A percentile compares a stretch with the other conserved stretches of the same genome.
Conservation (phyloP, 2,797 vertebrate species). For the Aphelocoma californica region DNA sequence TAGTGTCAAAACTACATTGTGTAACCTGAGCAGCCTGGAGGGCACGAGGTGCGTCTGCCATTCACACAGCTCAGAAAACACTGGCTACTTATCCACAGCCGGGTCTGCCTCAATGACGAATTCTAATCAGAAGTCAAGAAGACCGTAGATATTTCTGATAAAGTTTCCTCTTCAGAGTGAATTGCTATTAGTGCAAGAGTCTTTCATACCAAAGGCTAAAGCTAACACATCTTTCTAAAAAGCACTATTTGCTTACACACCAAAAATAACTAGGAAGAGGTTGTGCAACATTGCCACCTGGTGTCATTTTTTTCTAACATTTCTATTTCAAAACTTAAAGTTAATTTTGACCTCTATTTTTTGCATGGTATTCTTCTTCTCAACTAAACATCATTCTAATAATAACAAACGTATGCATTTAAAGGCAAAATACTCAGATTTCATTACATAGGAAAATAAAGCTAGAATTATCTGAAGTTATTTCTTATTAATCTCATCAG, state of each 20-base stretch:
- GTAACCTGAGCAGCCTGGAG: not conserved
- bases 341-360: not conserved
- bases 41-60: not conserved
- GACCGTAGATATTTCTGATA: not conserved
- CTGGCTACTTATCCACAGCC: not conserved
- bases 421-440: not conserved
- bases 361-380: not conserved
- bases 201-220: not conserved
- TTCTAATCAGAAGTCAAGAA: not conserved
- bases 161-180: not conserved
- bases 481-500: not conserved
- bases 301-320: not conserved
- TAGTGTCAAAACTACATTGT: not conserved
- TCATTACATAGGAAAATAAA: not conserved
- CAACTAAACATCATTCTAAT: not conserved
- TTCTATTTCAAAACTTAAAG: not conserved
- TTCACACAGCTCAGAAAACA: not conserved
- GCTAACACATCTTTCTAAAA: not conserved
- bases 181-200: not conserved
- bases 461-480: not conserved
- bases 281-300: slow-evolving; percentile 47
- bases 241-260: accelerated
- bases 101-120: not conserved
- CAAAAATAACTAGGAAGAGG: not conserved
- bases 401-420: not conserved